Evolutionary conservation across 1,140 invertebrate genomes (phyloP).

Genomic region (Macrosteles quadrilineatus): DNA sequence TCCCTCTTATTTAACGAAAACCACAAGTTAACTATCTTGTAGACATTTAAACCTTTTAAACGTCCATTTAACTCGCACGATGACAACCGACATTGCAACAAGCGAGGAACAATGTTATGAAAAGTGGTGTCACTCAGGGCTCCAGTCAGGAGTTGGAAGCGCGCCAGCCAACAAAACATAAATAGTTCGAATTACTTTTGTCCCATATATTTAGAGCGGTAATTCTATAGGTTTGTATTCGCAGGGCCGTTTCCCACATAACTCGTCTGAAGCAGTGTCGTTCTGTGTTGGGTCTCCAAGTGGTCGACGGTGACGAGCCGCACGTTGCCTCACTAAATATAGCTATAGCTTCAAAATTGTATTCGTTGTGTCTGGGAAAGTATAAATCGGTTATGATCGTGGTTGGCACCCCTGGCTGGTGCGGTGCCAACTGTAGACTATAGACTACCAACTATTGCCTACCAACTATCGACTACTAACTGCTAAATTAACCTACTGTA

Average conservation of each 20-base stretch:
- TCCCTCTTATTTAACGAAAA: too few relatives aligned
- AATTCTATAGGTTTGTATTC: neutral
- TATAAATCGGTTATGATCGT: constrained; percentile 1
- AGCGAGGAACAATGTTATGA: neutral
- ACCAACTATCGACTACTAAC: neutral
- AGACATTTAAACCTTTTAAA: too few relatives aligned
- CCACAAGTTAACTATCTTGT: too few relatives aligned
- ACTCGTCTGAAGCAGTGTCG: constrained; percentile 1
- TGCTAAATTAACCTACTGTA: too few relatives aligned
- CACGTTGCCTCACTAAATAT: constrained; percentile 16
- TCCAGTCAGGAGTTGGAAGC: neutral
- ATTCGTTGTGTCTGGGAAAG: neutral
- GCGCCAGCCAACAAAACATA: constrained; percentile 21
- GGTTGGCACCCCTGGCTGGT: constrained; percentile 1
- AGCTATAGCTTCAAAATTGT: constrained; percentile 10
- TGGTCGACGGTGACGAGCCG: neutral
- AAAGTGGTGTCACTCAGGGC: constrained; percentile 13
- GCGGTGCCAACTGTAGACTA: neutral
- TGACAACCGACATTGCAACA: too few relatives aligned
- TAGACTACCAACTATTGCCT: constrained; percentile 4
- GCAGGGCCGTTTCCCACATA: neutral
- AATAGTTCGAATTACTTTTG: constrained; percentile 18
- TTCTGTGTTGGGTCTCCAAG: neutral
- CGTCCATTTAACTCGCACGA: too few relatives aligned
- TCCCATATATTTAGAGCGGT: constrained; percentile 14